Conservation (phyloP, 2,888 invertebrate species). For the Dicyrtoma fusca region DNA sequence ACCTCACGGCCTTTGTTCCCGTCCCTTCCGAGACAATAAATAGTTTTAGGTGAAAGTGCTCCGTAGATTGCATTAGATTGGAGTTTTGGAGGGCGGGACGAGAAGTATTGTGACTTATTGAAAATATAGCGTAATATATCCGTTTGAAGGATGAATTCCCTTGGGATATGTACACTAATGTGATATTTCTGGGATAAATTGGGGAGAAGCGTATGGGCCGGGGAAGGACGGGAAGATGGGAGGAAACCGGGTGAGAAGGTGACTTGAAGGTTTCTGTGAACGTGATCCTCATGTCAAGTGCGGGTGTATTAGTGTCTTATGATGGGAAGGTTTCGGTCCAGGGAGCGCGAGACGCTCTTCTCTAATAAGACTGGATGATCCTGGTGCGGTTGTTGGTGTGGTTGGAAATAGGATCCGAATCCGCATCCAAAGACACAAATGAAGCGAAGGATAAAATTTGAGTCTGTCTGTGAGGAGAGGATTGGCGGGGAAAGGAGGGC, state of each 20-base stretch:
- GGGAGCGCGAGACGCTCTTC: background rate
- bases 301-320: background rate
- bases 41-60: background rate
- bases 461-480: background rate
- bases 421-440: background rate
- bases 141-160: background rate
- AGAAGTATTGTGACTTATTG: too few species aligned
- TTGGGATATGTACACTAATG: background rate
- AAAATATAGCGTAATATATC: background rate
- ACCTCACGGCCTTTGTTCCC: background rate
- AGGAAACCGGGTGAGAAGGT: conserved; percentile 19
- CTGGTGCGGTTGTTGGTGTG: background rate
- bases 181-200: conserved; percentile 15
- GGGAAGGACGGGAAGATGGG: background rate
- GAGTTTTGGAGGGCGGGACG: too few species aligned
- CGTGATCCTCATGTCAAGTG: conserved; percentile 27
- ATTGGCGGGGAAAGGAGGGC: conserved; percentile 1
- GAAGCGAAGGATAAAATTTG: background rate
- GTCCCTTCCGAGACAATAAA: background rate
- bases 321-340: too few species aligned
- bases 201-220: conserved; percentile 5
- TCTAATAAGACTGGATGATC: background rate
- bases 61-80: too few species aligned
- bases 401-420: background rate
- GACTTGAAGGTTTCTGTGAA: conserved; percentile 1